These are phyloP conservation scores for Limanda limanda DNA, from an alignment of 2,113 vertebrate genomes.

Conservation along the genomic window DNA sequence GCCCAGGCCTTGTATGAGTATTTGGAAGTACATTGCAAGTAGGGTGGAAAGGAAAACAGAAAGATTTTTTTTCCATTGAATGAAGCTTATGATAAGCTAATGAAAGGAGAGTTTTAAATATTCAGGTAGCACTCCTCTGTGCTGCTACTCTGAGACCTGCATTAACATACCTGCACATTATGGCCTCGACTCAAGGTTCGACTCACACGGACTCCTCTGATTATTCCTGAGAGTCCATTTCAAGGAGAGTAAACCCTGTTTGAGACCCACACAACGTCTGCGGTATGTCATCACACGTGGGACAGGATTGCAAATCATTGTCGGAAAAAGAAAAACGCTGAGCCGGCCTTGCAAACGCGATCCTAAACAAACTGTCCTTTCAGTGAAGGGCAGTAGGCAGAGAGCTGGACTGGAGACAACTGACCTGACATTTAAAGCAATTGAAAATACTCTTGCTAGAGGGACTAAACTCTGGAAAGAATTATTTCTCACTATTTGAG, in stretches of 20 bases:
- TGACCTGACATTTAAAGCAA: slow-evolving; percentile 68
- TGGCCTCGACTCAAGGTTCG: slow-evolving; percentile 25
- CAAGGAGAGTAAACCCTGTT: slow-evolving; percentile 38
- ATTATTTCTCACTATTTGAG: slow-evolving; percentile 33
- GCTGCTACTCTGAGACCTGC: slow-evolving; percentile 35
- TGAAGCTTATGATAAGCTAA: slow-evolving; percentile 62
- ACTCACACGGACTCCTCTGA: neutral
- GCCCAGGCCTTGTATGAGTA: slow-evolving; percentile 31
- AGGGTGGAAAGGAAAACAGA: slow-evolving; percentile 8
- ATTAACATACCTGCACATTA: slow-evolving; percentile 60
- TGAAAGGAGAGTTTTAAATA: slow-evolving; percentile 63
- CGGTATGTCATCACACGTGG: slow-evolving; percentile 40
- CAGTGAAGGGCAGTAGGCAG: slow-evolving; percentile 61
- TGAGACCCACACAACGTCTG: slow-evolving; percentile 21
- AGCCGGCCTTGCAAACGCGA: slow-evolving; percentile 49
- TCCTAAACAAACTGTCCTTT: slow-evolving; percentile 69
- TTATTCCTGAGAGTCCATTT: slow-evolving; percentile 27
- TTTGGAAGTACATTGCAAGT: slow-evolving; percentile 28
- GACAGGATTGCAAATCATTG: slow-evolving; percentile 43
- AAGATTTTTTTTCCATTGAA: slow-evolving; percentile 55
- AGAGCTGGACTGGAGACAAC: slow-evolving; percentile 47
- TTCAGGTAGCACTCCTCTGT: slow-evolving; percentile 61
- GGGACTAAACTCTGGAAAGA: slow-evolving; percentile 30
- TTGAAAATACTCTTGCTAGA: slow-evolving; percentile 16
- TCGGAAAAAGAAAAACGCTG: slow-evolving; percentile 36